phyloP scores from a whole-genome alignment of 1,140 invertebrate species.

The Leptinotarsa undecemlineata region DNA sequence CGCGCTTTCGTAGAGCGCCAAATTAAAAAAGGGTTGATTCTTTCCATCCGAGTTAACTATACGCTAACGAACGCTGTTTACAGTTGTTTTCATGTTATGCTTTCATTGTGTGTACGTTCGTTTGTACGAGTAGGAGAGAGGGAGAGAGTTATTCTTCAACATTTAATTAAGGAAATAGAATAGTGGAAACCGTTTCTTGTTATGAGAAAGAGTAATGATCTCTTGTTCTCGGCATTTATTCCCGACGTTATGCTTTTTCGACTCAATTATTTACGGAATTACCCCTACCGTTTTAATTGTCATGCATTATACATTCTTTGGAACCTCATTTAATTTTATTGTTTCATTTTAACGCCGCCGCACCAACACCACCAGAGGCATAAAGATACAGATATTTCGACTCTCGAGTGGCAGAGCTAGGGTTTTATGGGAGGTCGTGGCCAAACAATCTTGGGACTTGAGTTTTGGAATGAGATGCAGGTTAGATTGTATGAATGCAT shows the following conservation, averaged over 20 bases:
- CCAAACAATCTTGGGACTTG: too few species aligned
- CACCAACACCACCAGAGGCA: neutral
- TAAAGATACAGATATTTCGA: neutral
- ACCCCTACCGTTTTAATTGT: constrained; percentile 7
- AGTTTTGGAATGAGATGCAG: too few species aligned
- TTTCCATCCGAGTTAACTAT: neutral
- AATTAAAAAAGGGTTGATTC: too few species aligned
- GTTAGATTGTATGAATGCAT: too few species aligned
- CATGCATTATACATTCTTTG: constrained; percentile 6
- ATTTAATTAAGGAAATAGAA: constrained; percentile 22
- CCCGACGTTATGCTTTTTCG: constrained; percentile 7
- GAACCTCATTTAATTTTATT: constrained; percentile 4
- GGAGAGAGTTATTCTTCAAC: constrained; percentile 5
- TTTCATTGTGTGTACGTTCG: neutral
- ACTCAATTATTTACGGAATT: constrained; percentile 8
- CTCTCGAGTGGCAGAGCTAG: neutral
- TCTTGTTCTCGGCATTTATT: constrained; percentile 3
- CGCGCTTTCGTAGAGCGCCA: too few species aligned
- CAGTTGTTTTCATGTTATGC: neutral
- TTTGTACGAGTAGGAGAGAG: neutral
- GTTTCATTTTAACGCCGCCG: neutral
- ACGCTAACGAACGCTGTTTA: neutral
- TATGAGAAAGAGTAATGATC: constrained; percentile 8
- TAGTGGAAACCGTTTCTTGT: constrained; percentile 6
- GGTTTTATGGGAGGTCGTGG: neutral